Percentiles rank a stretch among this genome's conserved stretches.
Evolutionary conservation across 1,140 invertebrate genomes (phyloP).

Genomic region (Drosophila pseudoananassae): DNA sequence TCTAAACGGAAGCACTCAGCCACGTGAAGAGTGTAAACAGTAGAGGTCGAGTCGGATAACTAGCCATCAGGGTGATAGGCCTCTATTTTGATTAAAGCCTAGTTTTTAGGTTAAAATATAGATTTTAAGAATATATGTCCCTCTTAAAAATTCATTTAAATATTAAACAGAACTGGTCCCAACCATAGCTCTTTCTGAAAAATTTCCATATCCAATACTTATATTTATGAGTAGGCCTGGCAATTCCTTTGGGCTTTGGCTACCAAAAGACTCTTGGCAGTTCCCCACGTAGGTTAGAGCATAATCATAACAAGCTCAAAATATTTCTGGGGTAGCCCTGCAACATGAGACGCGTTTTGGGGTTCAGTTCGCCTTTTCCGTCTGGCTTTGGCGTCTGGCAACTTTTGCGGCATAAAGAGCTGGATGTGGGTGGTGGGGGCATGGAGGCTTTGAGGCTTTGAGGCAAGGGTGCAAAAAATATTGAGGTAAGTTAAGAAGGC

Average conservation of each 20-base stretch:
- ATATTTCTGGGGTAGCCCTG: constrained; percentile 50
- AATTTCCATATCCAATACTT: not conserved
- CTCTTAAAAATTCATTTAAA: too few relatives aligned
- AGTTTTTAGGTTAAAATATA: too few relatives aligned
- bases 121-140: too few relatives aligned
- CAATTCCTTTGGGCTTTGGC: constrained; percentile 13
- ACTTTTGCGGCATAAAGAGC: constrained; percentile 22
- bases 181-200: not conserved
- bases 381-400: constrained; percentile 56
- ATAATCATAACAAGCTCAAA: constrained; percentile 58
- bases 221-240: not conserved
- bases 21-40: constrained; percentile 40
- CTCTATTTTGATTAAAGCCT: constrained; percentile 3
- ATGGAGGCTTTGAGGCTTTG: not conserved
- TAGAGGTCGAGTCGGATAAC: constrained; percentile 1
- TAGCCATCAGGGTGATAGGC: constrained; percentile 9
- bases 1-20: constrained; percentile 50
- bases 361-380: constrained; percentile 34
- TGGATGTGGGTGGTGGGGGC: not conserved
- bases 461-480: constrained; percentile 10
- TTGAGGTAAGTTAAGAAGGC: constrained; percentile 40
- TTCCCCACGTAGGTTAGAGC: constrained; percentile 29
- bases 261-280: constrained; percentile 25
- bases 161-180: too few relatives aligned
- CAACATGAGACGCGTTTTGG: constrained; percentile 43